Base-by-base conservation (phyloP, 2,113 vertebrate species). In the Onychorhynchus coronatus region DNA sequence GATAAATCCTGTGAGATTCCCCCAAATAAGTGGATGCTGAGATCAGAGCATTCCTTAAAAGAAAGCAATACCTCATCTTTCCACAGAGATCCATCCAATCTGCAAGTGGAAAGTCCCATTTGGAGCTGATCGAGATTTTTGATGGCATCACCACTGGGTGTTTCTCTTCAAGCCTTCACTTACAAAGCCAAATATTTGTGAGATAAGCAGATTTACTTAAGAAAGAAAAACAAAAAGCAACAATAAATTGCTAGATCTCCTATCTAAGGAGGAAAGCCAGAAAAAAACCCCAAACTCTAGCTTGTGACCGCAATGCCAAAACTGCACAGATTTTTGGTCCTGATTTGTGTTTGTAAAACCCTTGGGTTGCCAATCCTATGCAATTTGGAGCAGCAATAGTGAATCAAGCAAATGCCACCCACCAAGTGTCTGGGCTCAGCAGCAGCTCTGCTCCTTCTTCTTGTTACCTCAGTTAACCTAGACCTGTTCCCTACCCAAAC, bases 381-480 rank as follows among this genome's bases (percentile, higher is more conserved):
- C 39, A 71, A 37, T 22, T 74, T 0, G 2, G 61, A 89, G 55
- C 68, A 55, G 86, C 72, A 47, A 59, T 0, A 44, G 47, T 16
- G 75, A 65, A 65, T 78, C 56, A 44, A 92, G 88, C 25, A 84
- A 94, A 96, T 96, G 91, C 90, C 95, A 97, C 96, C 95, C 94
- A 97, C 93, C 73, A 73, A 96, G 95, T 30, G 47, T 56, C 75
- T 92, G 79, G 85, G 63, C 73, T 91, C 76, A 81, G 90, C 68
- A 91, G 90, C 88, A 84, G 88, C 68, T 93, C 95, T 87, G 72
- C 6, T 93, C 85, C 68, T 93, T 93, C 72, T 65, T 86, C 88
- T 86, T 91, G 72, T 91, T 96, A 93, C 96, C 95, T 94, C 92
- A 78, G 88, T 58, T 96, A 96, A 95, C 95, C 95, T 88, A 88